Conservation (phyloP, 2,113 vertebrate species). For the Bostrychus sinensis region DNA sequence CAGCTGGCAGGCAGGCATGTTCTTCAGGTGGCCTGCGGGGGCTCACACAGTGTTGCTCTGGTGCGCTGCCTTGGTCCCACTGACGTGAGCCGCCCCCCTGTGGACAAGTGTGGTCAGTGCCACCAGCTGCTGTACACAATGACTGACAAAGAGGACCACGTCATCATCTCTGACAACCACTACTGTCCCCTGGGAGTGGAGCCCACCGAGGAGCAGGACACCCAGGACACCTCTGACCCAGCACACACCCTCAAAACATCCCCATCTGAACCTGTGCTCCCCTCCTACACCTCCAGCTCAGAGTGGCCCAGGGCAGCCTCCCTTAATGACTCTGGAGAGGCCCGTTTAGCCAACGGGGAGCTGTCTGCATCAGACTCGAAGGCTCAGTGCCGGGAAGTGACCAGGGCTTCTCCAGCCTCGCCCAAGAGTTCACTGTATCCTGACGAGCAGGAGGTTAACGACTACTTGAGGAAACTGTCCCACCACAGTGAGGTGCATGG, state of each 20-base stretch:
- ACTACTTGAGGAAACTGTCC: conserved; percentile 80
- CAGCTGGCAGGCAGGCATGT: conserved; percentile 89
- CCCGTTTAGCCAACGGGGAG: conserved; percentile 44
- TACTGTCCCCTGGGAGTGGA: conserved; percentile 87
- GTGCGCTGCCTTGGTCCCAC: conserved; percentile 86
- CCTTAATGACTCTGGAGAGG: conserved; percentile 17
- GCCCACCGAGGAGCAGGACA: conserved; percentile 74
- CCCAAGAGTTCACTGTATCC: conserved; percentile 72
- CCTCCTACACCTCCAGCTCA: conserved; percentile 31
- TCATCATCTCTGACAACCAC: conserved; percentile 97
- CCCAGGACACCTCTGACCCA: conserved; percentile 43
- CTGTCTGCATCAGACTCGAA: conserved; percentile 29
- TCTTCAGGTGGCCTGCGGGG: conserved; percentile 92
- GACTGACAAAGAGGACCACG: conserved; percentile 98
- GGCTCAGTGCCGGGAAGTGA: conserved; percentile 2
- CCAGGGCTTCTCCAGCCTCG: conserved; percentile 12
- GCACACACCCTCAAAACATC: conserved; percentile 46
- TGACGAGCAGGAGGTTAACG: conserved; percentile 83
- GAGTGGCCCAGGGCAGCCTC: not conserved
- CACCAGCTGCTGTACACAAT: conserved; percentile 95
- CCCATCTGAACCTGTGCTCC: conserved; percentile 68
- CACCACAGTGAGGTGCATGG: conserved; percentile 67
- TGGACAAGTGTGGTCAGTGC: conserved; percentile 93
- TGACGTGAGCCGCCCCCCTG: conserved; percentile 82
- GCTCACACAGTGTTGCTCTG: conserved; percentile 90